A percentile compares a stretch with the other conserved stretches of the same genome.
Conservation (phyloP, 2,113 vertebrate genomes). For the Otocyon megalotis region DNA sequence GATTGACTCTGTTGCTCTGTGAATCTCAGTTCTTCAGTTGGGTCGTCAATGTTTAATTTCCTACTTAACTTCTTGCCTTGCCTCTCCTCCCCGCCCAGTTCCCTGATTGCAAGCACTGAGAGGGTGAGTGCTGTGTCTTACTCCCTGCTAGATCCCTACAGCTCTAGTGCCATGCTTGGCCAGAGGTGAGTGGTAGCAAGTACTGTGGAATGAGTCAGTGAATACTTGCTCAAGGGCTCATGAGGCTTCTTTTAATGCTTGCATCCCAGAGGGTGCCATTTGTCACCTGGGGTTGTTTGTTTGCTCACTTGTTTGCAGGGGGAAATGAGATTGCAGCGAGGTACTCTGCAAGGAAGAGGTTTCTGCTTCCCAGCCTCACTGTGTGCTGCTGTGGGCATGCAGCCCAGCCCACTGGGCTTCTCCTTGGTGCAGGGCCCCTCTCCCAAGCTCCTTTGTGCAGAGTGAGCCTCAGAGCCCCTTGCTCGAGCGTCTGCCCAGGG, state of each 20-base stretch:
- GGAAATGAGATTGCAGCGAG: neutral
- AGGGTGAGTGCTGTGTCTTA: neutral
- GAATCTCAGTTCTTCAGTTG: neutral
- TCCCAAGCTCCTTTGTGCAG: slow-evolving; percentile 33
- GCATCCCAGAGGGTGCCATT: neutral
- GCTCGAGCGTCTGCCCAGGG: slow-evolving; percentile 11
- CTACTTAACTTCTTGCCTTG: neutral
- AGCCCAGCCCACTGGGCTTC: neutral
- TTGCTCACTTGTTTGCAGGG: neutral
- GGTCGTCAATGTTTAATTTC: neutral
- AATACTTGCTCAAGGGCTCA: neutral
- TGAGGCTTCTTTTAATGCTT: neutral
- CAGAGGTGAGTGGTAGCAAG: neutral
- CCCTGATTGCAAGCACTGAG: neutral
- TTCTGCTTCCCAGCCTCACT: neutral
- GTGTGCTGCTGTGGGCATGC: neutral
- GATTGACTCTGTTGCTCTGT: neutral
- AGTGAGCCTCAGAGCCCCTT: neutral
- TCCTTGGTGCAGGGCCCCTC: neutral
- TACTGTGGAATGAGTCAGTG: neutral
- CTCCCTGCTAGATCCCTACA: neutral
- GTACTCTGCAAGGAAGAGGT: neutral
- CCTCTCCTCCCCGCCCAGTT: neutral
- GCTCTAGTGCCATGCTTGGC: neutral
- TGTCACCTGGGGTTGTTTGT: neutral